Evolutionary conservation across 1,140 invertebrate genomes (phyloP).

Genomic region (Macrocentrus cingulum): DNA sequence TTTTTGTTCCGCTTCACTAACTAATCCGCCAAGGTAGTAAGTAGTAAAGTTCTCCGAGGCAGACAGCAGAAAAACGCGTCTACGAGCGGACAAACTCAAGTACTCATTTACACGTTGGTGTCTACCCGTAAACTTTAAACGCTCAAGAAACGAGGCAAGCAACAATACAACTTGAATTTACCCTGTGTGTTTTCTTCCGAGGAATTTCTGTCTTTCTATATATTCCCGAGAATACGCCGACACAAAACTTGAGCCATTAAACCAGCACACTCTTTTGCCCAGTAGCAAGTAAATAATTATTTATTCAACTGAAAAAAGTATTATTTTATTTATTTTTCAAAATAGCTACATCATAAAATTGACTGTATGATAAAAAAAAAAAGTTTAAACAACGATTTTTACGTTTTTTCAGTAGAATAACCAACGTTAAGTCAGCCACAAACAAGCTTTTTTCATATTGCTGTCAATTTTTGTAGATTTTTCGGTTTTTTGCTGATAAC

Average conservation of each 20-base stretch:
- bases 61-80: slow-evolving; percentile 34
- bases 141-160: slow-evolving; percentile 14
- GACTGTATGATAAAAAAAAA: too few species aligned
- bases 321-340: too few species aligned
- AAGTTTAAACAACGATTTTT: too few species aligned
- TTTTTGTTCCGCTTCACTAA: slow-evolving; percentile 28
- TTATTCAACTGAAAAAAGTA: too few species aligned
- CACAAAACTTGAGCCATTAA: slow-evolving; percentile 28
- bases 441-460: too few species aligned
- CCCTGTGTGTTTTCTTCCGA: slow-evolving; percentile 6
- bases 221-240: slow-evolving; percentile 18
- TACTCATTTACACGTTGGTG: slow-evolving; percentile 31
- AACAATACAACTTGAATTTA: slow-evolving; percentile 17
- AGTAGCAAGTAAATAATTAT: too few species aligned
- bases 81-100: slow-evolving; percentile 32
- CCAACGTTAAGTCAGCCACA: too few species aligned
- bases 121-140: slow-evolving; percentile 32
- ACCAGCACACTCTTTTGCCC: slow-evolving; percentile 34
- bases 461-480: too few species aligned
- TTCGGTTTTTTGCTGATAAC: too few species aligned
- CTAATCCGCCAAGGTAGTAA: slow-evolving; percentile 30
- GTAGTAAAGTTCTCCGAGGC: slow-evolving; percentile 32
- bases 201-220: slow-evolving; percentile 22
- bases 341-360: too few species aligned
- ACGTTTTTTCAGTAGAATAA: too few species aligned